Evolutionary conservation across 2,888 invertebrate genomes (phyloP).

Genomic region (Zygogramma bicolorata): DNA sequence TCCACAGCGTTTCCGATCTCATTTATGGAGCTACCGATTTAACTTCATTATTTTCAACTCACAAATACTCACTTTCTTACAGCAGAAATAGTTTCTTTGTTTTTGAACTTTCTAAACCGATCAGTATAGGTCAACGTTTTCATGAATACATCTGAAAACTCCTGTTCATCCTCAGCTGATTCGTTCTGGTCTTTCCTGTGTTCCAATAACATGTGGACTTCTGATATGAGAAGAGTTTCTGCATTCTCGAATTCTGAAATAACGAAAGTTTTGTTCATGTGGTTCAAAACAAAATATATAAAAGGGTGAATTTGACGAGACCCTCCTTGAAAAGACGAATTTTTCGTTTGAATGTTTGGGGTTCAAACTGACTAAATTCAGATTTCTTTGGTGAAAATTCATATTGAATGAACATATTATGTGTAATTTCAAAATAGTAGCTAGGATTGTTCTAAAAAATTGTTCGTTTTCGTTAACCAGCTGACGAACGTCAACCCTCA

Average conservation of each 20-base stretch:
- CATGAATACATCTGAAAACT: constrained; percentile 98
- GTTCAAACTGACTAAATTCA: too few relatives aligned
- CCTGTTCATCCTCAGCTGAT: constrained; percentile 97
- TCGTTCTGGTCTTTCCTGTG: constrained; percentile 98
- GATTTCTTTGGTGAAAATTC: too few relatives aligned
- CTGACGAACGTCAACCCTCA: too few relatives aligned
- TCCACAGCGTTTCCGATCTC: too few relatives aligned
- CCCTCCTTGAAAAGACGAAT: background rate
- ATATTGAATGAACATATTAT: too few relatives aligned
- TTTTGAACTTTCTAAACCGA: constrained; percentile 96
- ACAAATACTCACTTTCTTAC: constrained; percentile 84
- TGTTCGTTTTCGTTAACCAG: too few relatives aligned
- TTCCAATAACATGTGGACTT: constrained; percentile 95
- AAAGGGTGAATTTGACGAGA: background rate
- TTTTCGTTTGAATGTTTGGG: too few relatives aligned
- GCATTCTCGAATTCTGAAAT: constrained; percentile 95
- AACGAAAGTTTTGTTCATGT: background rate
- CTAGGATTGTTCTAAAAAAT: too few relatives aligned
- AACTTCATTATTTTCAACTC: too few relatives aligned
- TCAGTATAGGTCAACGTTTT: constrained; percentile 97
- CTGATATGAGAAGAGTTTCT: constrained; percentile 95
- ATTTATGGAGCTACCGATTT: too few relatives aligned
- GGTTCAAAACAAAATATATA: background rate
- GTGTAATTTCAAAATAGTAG: too few relatives aligned
- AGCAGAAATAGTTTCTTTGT: constrained; percentile 96